Percentiles rank a stretch among this genome's conserved stretches.
Conservation (phyloP, 1,140 invertebrate species). For the Rhizoglyphus robini region DNA sequence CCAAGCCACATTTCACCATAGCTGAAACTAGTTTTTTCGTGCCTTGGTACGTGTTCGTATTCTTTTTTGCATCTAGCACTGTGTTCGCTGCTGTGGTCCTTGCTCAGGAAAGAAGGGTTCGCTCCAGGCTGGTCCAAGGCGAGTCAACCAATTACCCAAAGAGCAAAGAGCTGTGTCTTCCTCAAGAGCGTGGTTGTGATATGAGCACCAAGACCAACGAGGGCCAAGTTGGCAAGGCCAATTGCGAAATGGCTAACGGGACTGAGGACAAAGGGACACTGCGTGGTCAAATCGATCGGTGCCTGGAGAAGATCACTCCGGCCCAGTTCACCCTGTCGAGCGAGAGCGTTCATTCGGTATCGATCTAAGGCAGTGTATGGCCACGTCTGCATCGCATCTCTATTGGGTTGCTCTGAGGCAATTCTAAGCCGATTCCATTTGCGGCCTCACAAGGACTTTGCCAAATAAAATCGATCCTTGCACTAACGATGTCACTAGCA, state of each 20-base stretch:
- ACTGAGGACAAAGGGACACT: too few relatives aligned
- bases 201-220: too few relatives aligned
- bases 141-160: too few relatives aligned
- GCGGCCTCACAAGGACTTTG: slow-evolving; percentile 24
- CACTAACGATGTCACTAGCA: background rate
- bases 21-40: background rate
- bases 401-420: background rate
- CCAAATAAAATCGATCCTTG: background rate
- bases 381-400: background rate
- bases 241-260: too few relatives aligned
- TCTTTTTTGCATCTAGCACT: background rate
- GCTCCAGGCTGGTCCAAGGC: too few relatives aligned
- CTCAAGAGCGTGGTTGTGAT: too few relatives aligned
- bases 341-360: background rate
- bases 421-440: slow-evolving; percentile 15
- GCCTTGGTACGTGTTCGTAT: background rate
- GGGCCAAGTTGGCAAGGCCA: too few relatives aligned
- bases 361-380: background rate
- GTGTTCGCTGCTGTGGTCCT: background rate
- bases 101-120: background rate
- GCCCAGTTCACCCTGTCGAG: background rate
- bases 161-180: too few relatives aligned
- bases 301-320: background rate
- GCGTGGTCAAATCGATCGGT: background rate
- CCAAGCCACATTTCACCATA: too few relatives aligned